phyloP scores from a whole-genome alignment of 2,888 invertebrate genomes.

The Dynastes hyllus region DNA sequence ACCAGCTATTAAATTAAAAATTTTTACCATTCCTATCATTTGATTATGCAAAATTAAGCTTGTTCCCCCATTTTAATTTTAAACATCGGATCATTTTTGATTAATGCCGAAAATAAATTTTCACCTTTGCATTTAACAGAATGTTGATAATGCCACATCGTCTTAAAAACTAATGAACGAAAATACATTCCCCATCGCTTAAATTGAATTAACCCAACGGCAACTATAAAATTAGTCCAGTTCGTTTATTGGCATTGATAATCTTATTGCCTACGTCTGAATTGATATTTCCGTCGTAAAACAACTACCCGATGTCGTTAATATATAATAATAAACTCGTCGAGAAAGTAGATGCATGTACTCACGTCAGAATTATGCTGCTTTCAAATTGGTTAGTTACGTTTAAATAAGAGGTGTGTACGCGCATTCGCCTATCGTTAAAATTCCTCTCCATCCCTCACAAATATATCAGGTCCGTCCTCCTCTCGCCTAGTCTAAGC shows the following conservation, averaged over 20 bases:
- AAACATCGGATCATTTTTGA: too few species aligned
- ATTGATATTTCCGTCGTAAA: conserved; percentile 33
- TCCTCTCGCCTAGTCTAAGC: conserved; percentile 15
- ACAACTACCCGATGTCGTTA: not conserved
- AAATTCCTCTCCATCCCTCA: conserved; percentile 38
- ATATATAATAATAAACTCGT: not conserved
- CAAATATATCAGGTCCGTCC: conserved; percentile 7
- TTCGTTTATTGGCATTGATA: conserved; percentile 12
- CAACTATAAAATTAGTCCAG: conserved; percentile 20
- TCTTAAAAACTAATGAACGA: conserved; percentile 12
- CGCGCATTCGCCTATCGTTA: conserved; percentile 21
- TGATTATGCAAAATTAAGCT: too few species aligned
- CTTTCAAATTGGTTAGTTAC: not conserved
- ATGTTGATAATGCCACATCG: not conserved
- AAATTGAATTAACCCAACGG: conserved; percentile 1
- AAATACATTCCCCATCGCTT: too few species aligned
- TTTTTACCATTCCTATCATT: too few species aligned
- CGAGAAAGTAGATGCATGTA: not conserved
- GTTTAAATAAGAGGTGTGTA: conserved; percentile 13
- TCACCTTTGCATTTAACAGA: too few species aligned
- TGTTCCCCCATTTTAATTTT: too few species aligned
- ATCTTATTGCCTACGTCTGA: conserved; percentile 12
- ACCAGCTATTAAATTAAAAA: too few species aligned
- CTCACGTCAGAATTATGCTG: not conserved
- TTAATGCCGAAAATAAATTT: too few species aligned